Conservation (phyloP, 2,113 vertebrate species). For the Eonycteris spelaea region DNA sequence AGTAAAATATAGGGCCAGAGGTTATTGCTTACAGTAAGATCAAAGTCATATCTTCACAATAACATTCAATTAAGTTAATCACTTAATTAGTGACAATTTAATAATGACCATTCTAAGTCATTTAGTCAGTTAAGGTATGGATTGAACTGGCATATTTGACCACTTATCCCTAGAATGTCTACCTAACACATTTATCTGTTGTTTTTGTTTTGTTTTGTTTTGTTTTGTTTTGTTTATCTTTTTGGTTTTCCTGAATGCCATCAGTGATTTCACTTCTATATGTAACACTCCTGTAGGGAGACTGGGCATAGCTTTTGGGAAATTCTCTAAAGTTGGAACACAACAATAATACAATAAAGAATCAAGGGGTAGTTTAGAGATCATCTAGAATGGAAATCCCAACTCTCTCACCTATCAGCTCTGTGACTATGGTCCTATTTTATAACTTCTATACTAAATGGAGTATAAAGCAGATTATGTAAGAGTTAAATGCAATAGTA, state of each 20-base stretch:
- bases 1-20: not conserved
- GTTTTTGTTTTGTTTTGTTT: not conserved
- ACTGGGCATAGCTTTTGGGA: not conserved
- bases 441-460: not conserved
- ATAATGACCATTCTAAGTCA: not conserved
- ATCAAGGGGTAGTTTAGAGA: not conserved
- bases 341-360: not conserved
- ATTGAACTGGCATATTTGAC: not conserved
- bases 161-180: not conserved
- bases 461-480: not conserved
- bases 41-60: not conserved
- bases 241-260: not conserved
- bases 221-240: not conserved
- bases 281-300: not conserved
- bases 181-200: not conserved
- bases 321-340: not conserved
- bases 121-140: not conserved
- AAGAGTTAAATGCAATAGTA: not conserved
- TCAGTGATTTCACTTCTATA: not conserved
- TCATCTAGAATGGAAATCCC: not conserved
- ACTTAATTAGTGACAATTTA: not conserved
- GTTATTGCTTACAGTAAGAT: not conserved
- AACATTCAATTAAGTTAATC: not conserved
- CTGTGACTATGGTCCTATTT: not conserved
- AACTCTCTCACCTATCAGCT: not conserved